Base-by-base conservation (phyloP, 2,888 invertebrate species). In the Cancer borealis region DNA sequence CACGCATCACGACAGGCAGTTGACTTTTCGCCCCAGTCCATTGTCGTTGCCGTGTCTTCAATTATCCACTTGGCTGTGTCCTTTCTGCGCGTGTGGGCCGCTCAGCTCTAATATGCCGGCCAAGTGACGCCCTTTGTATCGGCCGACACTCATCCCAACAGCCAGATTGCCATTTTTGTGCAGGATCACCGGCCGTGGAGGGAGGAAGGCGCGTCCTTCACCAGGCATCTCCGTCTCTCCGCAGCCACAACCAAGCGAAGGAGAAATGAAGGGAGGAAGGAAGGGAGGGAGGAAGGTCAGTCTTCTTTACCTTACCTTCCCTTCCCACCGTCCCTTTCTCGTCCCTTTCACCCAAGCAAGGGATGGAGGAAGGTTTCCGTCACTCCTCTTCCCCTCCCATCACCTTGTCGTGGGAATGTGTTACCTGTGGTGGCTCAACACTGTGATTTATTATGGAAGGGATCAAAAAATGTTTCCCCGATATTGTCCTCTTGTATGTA, bases 1-100 rank as follows among this genome's bases (percentile, higher is more conserved):
- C 88, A 94, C 89, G 92, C 92, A 73, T 90, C 79, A 39, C 39
- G 92, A 94, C 79, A 60, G 79, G 54, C 90, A 88, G 92, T 94
- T 94, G 94, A 94, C 94, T 94, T 94, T 84, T 90, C 45, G 60
- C 89, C 92, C 89, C 88, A 30, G 39, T 88, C 92, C 90, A 90
- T 92, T 94, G 94, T 92, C 94, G 88, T 54, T 84, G 92, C 89
- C 94, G 93, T 94, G 94, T 92, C 92, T 94, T 94, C 94, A 94
- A 94, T 94, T 94, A 94, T 94, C 94, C 94, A 94, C 94, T 92
- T 94, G 92, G 92, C 92, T 94, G 94, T 94, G 94, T 89, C 94
- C 94, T 92, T 94, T 94, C 92, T 92, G 92, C 89, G 92, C 90
- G 92, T 92, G 94, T 94, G 94, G 94, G 94, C 94, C 92, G 94